Base-by-base conservation (phyloP, 92 coral and sea anemone species). In the Porites divaricata region DNA sequence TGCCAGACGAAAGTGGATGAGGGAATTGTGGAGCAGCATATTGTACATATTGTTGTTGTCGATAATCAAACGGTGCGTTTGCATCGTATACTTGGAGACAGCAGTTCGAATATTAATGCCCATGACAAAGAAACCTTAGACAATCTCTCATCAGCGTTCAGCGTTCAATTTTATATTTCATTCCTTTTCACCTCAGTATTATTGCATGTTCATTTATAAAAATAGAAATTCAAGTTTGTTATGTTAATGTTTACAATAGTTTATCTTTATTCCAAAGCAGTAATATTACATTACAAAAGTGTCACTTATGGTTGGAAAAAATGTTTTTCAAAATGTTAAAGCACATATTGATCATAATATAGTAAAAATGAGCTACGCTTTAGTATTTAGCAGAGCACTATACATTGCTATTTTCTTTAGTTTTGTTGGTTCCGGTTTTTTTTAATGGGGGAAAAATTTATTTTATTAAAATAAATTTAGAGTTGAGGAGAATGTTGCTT, bases 301-400 rank as follows among this genome's bases (percentile, higher is more conserved):
- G 49, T 48, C 28, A 68, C 16, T 68, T 17, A 68, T 26, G 50
- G 26, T 68, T 68, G 16, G 73, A 68, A 68, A 20, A 68, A 68
- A 68, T 25, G 26, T 28, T 20, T n/a, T 21, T 6, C 9, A 22
- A 67, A 25, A 66, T 66, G 20, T 22, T 68, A 68, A 68, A 68
- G 28, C 48, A 68, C 53, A 11, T 68, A 16, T 68, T 68, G 50
- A 68, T 68, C 49, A 68, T 35, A 68, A 68, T 14, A 2, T 68
- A 24, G 48, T 68, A 68, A 68, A 24, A 23, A 25, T 23, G 13
- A 66, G 25, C 71, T 20, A 66, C 71, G 22, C 35, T 66, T 35
- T 25, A 24, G 72, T 68, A 24, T 68, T 50, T 24, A 68, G 72
- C 72, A 68, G 72, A 68, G 72, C 26, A 68, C 72, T 15, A 68